Percentiles rank a stretch among this genome's conserved stretches.
phyloP scores from a whole-genome alignment of 1,140 invertebrate species.

The Meteorus sp. region DNA sequence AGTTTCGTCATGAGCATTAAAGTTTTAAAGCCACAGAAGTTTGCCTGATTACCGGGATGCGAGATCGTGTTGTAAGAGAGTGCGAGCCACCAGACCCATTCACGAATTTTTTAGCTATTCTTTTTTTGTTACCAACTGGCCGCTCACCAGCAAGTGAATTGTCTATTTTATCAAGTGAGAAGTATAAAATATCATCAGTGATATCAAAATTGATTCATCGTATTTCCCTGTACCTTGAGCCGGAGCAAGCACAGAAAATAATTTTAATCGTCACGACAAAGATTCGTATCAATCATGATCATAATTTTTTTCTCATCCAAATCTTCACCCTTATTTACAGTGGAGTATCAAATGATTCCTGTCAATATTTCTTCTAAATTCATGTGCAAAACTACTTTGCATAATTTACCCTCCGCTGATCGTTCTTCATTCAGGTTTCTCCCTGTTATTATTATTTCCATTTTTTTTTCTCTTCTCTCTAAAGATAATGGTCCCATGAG shows the following conservation, averaged over 20 bases:
- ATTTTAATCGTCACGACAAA: no score
- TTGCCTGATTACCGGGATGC: slow-evolving; percentile 37
- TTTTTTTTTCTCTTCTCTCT: not conserved
- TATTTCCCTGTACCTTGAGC: no score
- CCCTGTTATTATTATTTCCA: not conserved
- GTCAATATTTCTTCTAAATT: no score
- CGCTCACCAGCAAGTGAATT: not conserved
- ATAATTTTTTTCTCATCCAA: no score
- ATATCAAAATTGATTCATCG: not conserved
- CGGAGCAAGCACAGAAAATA: no score
- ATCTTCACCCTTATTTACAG: no score
- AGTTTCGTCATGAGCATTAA: slow-evolving; percentile 33
- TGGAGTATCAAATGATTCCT: no score
- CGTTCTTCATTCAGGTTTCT: no score
- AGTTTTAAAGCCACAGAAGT: slow-evolving; percentile 40
- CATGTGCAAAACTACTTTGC: no score
- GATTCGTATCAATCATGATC: no score
- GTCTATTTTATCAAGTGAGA: slow-evolving; percentile 4
- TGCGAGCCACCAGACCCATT: slow-evolving; percentile 10
- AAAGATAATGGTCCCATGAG: not conserved
- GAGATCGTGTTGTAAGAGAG: slow-evolving; percentile 22
- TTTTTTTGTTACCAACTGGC: not conserved
- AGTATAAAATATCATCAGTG: slow-evolving; percentile 1
- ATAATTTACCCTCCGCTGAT: no score
- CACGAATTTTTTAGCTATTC: not conserved